These are phyloP conservation scores for Ruditapes philippinarum DNA, from an alignment of 1,140 invertebrate species.

Conservation along the genomic window DNA sequence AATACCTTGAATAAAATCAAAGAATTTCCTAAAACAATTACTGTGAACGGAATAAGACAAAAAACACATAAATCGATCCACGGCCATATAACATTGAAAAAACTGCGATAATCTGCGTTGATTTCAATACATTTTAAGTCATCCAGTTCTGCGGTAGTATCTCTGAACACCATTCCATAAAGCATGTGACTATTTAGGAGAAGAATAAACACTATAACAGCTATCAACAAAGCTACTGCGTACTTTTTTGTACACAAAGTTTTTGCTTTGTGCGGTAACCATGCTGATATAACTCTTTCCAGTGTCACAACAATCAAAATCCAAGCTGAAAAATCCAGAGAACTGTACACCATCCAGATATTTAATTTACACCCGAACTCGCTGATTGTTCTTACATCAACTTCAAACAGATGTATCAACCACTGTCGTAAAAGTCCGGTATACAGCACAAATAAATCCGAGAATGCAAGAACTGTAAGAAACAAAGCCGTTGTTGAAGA, in stretches of 20 bases:
- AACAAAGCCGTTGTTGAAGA: slow-evolving; percentile 64
- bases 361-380: slow-evolving; percentile 70
- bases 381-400: slow-evolving; percentile 65
- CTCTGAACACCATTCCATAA: slow-evolving; percentile 47
- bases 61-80: slow-evolving; percentile 65
- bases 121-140: too few species aligned
- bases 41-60: slow-evolving; percentile 38
- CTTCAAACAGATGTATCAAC: slow-evolving; percentile 61
- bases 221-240: slow-evolving; percentile 32
- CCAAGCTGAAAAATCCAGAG: slow-evolving; percentile 76
- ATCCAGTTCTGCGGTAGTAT: background rate
- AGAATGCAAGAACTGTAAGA: slow-evolving; percentile 69
- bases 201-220: slow-evolving; percentile 58
- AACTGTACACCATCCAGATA: slow-evolving; percentile 68
- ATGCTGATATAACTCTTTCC: slow-evolving; percentile 76
- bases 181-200: slow-evolving; percentile 72
- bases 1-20: slow-evolving; percentile 32
- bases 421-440: slow-evolving; percentile 76
- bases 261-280: slow-evolving; percentile 72
- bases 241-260: slow-evolving; percentile 59
- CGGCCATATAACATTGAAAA: slow-evolving; percentile 48
- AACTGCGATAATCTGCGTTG: slow-evolving; percentile 25
- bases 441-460: slow-evolving; percentile 73
- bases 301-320: slow-evolving; percentile 77
- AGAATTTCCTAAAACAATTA: slow-evolving; percentile 40